phyloP scores from a whole-genome alignment of 2,113 vertebrate species.

The Thryonomys swinderianus region DNA sequence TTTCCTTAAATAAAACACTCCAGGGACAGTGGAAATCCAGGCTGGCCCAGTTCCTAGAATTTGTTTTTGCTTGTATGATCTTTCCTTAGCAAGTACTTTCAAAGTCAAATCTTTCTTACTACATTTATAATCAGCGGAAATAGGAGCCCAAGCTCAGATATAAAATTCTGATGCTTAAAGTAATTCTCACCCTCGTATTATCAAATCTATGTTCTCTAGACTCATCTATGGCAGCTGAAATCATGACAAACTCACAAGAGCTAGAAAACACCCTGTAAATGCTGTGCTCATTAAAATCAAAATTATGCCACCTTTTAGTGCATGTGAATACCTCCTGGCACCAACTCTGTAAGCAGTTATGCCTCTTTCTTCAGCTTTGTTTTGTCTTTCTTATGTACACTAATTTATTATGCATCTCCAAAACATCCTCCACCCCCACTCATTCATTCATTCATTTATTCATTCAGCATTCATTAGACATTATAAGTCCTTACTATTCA shows the following conservation, averaged over 20 bases:
- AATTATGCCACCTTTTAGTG: conserved; percentile 43
- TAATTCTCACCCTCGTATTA: not conserved
- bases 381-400: not conserved
- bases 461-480: not conserved
- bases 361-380: not conserved
- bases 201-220: conserved; percentile 43
- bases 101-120: conserved; percentile 64
- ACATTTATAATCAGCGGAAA: conserved; percentile 68
- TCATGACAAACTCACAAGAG: not conserved
- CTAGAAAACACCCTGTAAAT: not conserved
- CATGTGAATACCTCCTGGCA: not conserved
- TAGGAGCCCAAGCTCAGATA: conserved; percentile 48
- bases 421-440: not conserved
- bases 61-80: conserved; percentile 70
- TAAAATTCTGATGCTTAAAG: conserved; percentile 57
- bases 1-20: conserved; percentile 73
- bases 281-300: conserved; percentile 45
- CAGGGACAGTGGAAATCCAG: conserved; percentile 59
- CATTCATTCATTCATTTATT: not conserved
- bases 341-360: not conserved
- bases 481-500: not conserved
- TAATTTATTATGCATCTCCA: not conserved
- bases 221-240: not conserved
- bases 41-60: conserved; percentile 59
- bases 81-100: conserved; percentile 55